phyloP scores from a whole-genome alignment of 2,113 vertebrate genomes.

The Tupaia chinensis region DNA sequence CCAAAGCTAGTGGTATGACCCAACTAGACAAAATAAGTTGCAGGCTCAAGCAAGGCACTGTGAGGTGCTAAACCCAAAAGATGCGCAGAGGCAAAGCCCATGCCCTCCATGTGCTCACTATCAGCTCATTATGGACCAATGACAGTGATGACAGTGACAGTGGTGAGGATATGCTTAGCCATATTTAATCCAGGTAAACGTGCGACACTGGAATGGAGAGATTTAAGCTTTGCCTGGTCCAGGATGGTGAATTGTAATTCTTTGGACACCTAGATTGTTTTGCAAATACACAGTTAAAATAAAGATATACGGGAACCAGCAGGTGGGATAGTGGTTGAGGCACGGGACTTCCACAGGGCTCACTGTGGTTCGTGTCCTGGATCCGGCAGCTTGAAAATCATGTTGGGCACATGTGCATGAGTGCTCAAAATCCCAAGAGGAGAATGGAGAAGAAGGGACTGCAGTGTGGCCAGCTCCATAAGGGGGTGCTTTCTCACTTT shows the following conservation, averaged over 20 bases:
- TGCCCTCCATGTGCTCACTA: neutral
- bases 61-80: neutral
- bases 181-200: conserved; percentile 10
- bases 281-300: neutral
- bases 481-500: too few species aligned
- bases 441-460: too few species aligned
- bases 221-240: neutral
- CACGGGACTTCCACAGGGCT: too few species aligned
- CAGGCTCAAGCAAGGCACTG: neutral
- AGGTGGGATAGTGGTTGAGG: too few species aligned
- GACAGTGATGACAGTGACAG: neutral
- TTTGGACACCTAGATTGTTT: neutral
- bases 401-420: too few species aligned
- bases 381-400: too few species aligned
- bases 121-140: neutral
- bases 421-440: too few species aligned
- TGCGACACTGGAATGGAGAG: neutral
- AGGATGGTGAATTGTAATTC: neutral
- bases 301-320: neutral
- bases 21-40: neutral
- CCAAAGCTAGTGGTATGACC: neutral
- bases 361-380: too few species aligned
- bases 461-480: too few species aligned
- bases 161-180: neutral
- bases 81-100: conserved; percentile 3